Conservation (phyloP, 2,888 invertebrate species). For the Apotomis turbidana region DNA sequence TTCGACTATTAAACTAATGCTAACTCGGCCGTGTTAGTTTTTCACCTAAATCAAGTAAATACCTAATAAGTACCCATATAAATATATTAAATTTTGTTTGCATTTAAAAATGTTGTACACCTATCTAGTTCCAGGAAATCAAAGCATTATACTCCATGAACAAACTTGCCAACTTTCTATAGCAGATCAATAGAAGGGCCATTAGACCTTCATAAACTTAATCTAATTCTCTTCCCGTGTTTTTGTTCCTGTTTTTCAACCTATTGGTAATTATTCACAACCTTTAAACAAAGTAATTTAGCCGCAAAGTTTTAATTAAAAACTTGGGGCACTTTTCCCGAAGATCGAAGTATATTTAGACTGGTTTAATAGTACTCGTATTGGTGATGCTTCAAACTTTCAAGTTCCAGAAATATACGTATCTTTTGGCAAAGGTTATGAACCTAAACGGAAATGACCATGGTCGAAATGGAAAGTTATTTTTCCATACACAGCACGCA, state of each 20-base stretch:
- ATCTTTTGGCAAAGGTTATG: too few species aligned
- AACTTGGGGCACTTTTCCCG: slow-evolving; percentile 52
- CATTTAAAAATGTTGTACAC: too few species aligned
- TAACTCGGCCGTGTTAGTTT: too few species aligned
- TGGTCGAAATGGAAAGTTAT: too few species aligned
- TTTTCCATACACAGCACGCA: too few species aligned
- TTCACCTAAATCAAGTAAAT: too few species aligned
- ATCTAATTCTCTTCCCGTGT: slow-evolving; percentile 28
- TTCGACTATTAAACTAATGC: too few species aligned
- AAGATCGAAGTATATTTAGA: slow-evolving; percentile 50
- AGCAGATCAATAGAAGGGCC: slow-evolving; percentile 14
- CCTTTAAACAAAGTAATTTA: slow-evolving; percentile 41
- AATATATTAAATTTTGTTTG: too few species aligned
- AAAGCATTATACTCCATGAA: not conserved
- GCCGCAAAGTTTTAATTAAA: slow-evolving; percentile 58
- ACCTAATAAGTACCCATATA: too few species aligned
- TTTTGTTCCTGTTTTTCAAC: slow-evolving; percentile 38
- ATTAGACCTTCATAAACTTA: slow-evolving; percentile 26
- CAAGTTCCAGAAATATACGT: not conserved
- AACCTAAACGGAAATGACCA: too few species aligned
- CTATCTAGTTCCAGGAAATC: too few species aligned
- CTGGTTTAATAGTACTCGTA: slow-evolving; percentile 15
- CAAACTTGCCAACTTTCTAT: not conserved
- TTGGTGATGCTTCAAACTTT: slow-evolving; percentile 5
- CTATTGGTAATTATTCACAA: slow-evolving; percentile 37